A percentile compares a stretch with the other conserved stretches of the same genome.
Conservation (phyloP, 1,140 invertebrate species). For the Neotoxoptera formosana region DNA sequence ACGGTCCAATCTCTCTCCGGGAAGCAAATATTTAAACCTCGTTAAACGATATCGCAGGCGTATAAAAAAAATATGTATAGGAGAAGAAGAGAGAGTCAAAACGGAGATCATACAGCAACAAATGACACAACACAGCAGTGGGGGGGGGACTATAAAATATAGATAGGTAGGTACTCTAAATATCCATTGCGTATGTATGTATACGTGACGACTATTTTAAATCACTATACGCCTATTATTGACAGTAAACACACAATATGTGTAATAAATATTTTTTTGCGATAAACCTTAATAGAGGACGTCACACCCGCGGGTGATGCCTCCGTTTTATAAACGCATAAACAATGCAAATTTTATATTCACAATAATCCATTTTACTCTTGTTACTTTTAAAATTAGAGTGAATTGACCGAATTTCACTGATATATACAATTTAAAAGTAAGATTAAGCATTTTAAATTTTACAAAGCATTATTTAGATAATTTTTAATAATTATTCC, state of each 20-base stretch:
- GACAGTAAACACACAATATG: neutral
- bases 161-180: neutral
- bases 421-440: too few relatives aligned
- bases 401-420: too few relatives aligned
- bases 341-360: neutral
- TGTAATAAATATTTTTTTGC: neutral
- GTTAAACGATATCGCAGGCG: neutral
- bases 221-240: slow-evolving; percentile 8
- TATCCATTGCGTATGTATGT: neutral
- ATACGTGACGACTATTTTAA: neutral
- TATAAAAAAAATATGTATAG: neutral
- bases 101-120: neutral
- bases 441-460: too few relatives aligned
- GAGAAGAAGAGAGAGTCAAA: slow-evolving; percentile 25
- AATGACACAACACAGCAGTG: neutral
- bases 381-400: neutral
- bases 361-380: neutral
- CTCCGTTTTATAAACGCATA: neutral
- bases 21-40: slow-evolving; percentile 27
- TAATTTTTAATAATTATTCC: too few relatives aligned
- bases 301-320: neutral
- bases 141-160: neutral
- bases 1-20: neutral
- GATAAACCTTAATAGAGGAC: neutral
- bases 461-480: too few relatives aligned